phyloP scores from a whole-genome alignment of 2,888 invertebrate species.

The Andrena praecox region DNA sequence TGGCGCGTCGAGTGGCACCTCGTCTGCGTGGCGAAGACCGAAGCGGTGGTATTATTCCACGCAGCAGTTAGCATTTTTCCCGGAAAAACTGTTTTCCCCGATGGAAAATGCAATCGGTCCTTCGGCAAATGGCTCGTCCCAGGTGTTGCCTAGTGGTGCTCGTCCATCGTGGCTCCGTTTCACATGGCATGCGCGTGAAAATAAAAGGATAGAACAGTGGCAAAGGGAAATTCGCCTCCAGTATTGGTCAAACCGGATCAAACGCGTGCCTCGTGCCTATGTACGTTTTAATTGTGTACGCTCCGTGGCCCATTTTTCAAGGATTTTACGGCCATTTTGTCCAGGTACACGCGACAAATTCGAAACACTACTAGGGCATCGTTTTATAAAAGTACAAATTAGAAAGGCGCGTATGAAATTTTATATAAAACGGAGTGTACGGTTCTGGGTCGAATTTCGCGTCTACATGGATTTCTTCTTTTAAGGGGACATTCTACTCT shows the following conservation, averaged over 20 bases:
- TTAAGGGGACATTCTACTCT: no score
- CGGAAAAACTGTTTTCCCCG: constrained; percentile 45
- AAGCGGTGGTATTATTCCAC: constrained; percentile 25
- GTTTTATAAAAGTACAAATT: no score
- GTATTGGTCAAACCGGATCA: constrained; percentile 37
- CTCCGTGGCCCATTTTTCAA: not conserved
- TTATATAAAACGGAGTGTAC: no score
- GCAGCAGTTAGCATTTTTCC: constrained; percentile 21
- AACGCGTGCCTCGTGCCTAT: constrained; percentile 4
- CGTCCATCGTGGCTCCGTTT: constrained; percentile 16
- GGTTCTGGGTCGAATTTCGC: no score
- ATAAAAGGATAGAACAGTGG: constrained; percentile 31
- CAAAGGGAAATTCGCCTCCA: constrained; percentile 20
- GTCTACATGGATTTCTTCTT: no score
- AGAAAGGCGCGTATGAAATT: no score
- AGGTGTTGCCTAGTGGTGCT: constrained; percentile 30
- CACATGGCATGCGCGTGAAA: constrained; percentile 4
- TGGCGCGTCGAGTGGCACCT: not conserved
- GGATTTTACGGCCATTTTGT: not conserved
- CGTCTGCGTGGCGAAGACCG: constrained; percentile 1
- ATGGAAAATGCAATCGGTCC: constrained; percentile 36
- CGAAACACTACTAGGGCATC: no score
- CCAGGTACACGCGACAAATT: no score
- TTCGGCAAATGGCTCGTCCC: constrained; percentile 41
- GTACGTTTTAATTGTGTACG: constrained; percentile 22